A percentile compares a stretch with the other conserved stretches of the same genome.
phyloP scores from a whole-genome alignment of 1,140 invertebrate genomes.

The Laupala kohalensis region DNA sequence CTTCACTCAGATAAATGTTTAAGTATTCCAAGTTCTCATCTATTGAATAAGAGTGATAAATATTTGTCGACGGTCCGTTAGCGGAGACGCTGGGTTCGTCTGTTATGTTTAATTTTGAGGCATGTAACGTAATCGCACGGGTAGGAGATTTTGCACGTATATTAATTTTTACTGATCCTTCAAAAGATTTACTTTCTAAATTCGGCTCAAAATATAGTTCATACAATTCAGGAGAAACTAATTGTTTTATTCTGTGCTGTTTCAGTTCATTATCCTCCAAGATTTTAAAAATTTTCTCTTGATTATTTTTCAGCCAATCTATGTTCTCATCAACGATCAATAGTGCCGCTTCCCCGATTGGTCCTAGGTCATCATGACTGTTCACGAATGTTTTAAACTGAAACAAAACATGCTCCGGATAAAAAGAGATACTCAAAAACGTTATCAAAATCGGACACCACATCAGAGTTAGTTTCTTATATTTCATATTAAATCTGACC shows the following conservation, averaged over 20 bases:
- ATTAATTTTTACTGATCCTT: not conserved
- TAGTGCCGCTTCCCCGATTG: not conserved
- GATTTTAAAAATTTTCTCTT: not conserved
- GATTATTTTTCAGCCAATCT: not conserved
- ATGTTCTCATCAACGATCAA: not conserved
- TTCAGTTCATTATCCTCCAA: not conserved
- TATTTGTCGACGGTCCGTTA: not conserved
- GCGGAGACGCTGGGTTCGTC: not conserved
- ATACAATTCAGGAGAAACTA: not conserved
- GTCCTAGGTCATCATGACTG: not conserved
- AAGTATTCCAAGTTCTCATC: not conserved
- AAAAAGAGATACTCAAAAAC: not conserved
- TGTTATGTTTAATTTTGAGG: too few relatives aligned
- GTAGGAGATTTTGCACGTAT: not conserved
- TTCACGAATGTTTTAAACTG: not conserved
- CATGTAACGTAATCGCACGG: not conserved
- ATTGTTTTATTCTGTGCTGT: not conserved
- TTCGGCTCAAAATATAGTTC: not conserved
- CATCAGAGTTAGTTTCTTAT: not conserved
- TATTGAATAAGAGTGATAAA: not conserved
- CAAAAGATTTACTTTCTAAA: not conserved
- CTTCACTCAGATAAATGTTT: not conserved
- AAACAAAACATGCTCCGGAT: not conserved
- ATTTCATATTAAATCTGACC: slow-evolving; percentile 14
- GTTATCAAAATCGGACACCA: not conserved